phyloP scores from a whole-genome alignment of 37 sponge, comb jelly and placozoan species.

The Halichondria panicea region DNA sequence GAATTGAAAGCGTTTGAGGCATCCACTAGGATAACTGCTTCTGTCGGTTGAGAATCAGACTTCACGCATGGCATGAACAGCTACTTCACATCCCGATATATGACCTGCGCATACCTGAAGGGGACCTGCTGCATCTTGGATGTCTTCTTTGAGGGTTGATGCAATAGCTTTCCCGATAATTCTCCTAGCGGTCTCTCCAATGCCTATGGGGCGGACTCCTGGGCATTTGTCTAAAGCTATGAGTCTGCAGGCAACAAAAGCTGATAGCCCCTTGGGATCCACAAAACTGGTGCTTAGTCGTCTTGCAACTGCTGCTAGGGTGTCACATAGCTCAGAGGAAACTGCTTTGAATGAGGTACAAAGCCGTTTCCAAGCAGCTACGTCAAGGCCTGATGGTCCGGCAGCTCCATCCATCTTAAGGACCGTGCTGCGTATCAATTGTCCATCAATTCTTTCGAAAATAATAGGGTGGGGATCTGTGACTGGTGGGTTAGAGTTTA shows the following conservation, averaged over 20 bases:
- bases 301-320: no score
- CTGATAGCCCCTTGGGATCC: no score
- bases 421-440: conserved; percentile 17
- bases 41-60: conserved; percentile 11
- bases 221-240: conserved; percentile 66
- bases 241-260: conserved; percentile 54
- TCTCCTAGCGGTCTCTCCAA: conserved; percentile 39
- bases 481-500: no score
- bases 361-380: no score
- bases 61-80: conserved; percentile 37
- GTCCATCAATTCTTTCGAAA: conserved; percentile 49
- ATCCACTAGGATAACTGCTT: conserved; percentile 39
- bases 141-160: conserved; percentile 18
- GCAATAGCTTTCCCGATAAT: conserved; percentile 47
- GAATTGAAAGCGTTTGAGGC: conserved; percentile 48
- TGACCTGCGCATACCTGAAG: conserved; percentile 69
- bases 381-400: no score
- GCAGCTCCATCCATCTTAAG: conserved; percentile 39
- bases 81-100: conserved; percentile 44
- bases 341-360: no score
- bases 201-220: conserved; percentile 49
- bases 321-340: no score
- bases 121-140: conserved; percentile 38
- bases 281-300: no score
- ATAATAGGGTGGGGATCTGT: no score